Percentiles rank a stretch among this genome's conserved stretches.
Conservation (phyloP, 2,113 vertebrate species). For the Scortum barcoo region DNA sequence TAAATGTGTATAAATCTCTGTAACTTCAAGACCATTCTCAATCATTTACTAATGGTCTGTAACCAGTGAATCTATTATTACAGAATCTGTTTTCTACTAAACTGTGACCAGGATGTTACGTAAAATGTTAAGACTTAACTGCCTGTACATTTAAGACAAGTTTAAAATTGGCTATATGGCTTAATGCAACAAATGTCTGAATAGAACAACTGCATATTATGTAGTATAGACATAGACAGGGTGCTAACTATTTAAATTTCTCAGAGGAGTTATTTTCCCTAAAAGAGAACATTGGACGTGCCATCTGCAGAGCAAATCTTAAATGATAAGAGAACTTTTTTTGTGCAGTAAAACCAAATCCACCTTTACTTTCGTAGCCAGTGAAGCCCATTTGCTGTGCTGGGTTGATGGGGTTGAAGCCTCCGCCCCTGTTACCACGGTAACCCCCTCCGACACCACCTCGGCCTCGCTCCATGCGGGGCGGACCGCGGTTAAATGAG, state of each 20-base stretch:
- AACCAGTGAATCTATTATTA: too few species aligned
- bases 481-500: constrained; percentile 80
- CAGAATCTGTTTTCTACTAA: too few species aligned
- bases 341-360: neutral
- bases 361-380: constrained; percentile 86
- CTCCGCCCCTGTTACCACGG: constrained; percentile 78
- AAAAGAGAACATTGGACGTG: neutral
- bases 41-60: too few species aligned
- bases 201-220: neutral
- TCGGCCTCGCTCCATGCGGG: constrained; percentile 85
- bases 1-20: too few species aligned
- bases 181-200: neutral
- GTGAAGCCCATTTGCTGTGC: constrained; percentile 79
- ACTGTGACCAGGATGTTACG: too few species aligned
- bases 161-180: too few species aligned
- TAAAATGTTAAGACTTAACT: neutral
- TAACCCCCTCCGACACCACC: constrained; percentile 80
- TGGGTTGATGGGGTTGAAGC: constrained; percentile 81
- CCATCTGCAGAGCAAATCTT: neutral
- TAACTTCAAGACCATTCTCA: too few species aligned
- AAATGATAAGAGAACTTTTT: neutral
- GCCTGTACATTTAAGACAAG: too few species aligned
- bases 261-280: neutral
- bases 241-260: too few species aligned
- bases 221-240: neutral